Base-by-base conservation (phyloP, 2,888 invertebrate species). In the Drosophila sordidula region DNA sequence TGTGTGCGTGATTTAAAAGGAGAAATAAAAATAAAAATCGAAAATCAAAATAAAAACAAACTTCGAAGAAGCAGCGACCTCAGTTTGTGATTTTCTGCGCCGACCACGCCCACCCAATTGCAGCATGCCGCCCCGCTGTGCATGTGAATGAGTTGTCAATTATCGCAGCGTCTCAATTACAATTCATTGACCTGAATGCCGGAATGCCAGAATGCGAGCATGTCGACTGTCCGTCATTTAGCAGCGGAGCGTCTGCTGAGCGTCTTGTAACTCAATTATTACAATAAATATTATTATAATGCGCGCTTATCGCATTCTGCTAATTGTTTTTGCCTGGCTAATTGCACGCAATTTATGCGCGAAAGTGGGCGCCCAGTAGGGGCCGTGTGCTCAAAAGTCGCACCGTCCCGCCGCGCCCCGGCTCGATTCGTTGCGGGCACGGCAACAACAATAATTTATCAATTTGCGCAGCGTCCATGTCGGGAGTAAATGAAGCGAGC, bases 281-380 rank as follows among this genome's bases (percentile, higher is more conserved):
- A 25, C 61, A 63, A 80, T 84, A 78, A 87, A 77, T 74, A 70
- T 68, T 70, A 63, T 47, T 61, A 65, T 64, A 57, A 74, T 62
- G 74, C 42, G 57, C 78, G 77, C 80, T 85, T 85, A 87, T 87
- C 80, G 70, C 80, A 78, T 79, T 72, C 55, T 63, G 68, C 76
- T 86, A 90, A 89, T 89, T 90, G 79, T 75, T 72, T 74, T 69
- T 70, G 77, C 69, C 51, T 55, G 45, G 76, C 89, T 80, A 87
- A 89, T 85, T 85, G 84, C 59, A 70, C 67, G 78, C 81, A 83
- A 83, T 89, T 88, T 68, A 42, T 47, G 56, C 36, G 26, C 18
- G 46, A 59, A 52, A 47, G 36, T 38, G 59, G 61, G 38, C 46
- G 38, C 41, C 6, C 16, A 39, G 50, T 50, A 18, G 52, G 49